A percentile compares a stretch with the other conserved stretches of the same genome.
These are phyloP conservation scores for Sceliomorpha sp. DNA, from an alignment of 2,888 invertebrate species.

Conservation along the genomic window DNA sequence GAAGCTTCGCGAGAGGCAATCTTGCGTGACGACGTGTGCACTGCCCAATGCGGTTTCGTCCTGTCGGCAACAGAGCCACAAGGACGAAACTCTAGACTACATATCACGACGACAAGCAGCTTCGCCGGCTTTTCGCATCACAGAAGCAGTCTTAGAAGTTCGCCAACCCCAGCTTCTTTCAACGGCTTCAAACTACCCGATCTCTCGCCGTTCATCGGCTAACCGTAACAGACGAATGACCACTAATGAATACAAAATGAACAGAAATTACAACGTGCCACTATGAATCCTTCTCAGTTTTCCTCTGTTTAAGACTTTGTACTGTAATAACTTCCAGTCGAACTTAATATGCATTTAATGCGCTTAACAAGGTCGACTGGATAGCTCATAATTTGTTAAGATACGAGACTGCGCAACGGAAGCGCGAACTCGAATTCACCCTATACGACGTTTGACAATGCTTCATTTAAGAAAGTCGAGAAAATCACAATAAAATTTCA, in stretches of 20 bases:
- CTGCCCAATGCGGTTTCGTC: conserved; percentile 92
- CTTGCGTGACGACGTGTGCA: conserved; percentile 92
- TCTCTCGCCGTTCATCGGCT: conserved; percentile 86
- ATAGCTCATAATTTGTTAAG: conserved; percentile 32
- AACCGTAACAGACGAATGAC: conserved; percentile 64
- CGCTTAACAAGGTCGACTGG: conserved; percentile 29
- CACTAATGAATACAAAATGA: conserved; percentile 13
- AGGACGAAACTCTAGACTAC: conserved; percentile 59
- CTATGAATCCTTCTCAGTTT: conserved; percentile 48
- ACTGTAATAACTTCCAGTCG: conserved; percentile 33
- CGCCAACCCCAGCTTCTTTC: conserved; percentile 76
- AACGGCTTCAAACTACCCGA: conserved; percentile 89
- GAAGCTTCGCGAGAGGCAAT: conserved; percentile 92
- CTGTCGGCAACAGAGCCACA: conserved; percentile 78
- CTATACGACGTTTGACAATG: conserved; percentile 26
- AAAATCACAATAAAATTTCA: conserved; percentile 32
- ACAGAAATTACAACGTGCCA: conserved; percentile 54
- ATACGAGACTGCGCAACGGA: conserved; percentile 13
- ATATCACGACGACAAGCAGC: conserved; percentile 67
- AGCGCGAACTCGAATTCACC: conserved; percentile 15
- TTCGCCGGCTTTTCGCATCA: conserved; percentile 65
- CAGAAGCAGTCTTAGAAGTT: conserved; percentile 64
- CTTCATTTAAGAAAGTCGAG: conserved; percentile 31
- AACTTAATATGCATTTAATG: conserved; percentile 44
- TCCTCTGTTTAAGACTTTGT: conserved; percentile 48